A percentile compares a stretch with the other conserved stretches of the same genome.
These are phyloP conservation scores for Zoanthus sociatus DNA, from an alignment of 92 coral and sea anemone species.

Conservation along the genomic window DNA sequence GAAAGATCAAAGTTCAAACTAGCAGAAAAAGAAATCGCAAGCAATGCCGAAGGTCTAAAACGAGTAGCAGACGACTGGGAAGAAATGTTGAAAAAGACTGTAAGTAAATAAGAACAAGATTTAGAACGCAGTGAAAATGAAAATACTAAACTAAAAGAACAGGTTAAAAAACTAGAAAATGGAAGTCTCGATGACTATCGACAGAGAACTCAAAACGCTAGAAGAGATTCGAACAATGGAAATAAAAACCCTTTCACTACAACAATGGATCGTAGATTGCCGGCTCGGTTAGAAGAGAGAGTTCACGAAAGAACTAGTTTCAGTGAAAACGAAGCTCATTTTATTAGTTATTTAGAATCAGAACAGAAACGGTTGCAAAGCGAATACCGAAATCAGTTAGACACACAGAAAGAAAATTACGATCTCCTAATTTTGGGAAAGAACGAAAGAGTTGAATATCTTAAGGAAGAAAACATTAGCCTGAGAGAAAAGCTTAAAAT, in stretches of 20 bases:
- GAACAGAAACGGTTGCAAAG: slow-evolving; percentile 44
- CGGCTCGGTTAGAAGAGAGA: neutral
- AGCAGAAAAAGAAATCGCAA: slow-evolving; percentile 60
- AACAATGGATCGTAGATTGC: neutral
- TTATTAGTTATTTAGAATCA: slow-evolving; percentile 8
- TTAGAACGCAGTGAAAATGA: slow-evolving; percentile 66
- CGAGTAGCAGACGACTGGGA: slow-evolving; percentile 81
- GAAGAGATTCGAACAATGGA: neutral
- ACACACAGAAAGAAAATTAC: slow-evolving; percentile 30
- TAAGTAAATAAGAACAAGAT: slow-evolving; percentile 69
- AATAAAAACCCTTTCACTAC: neutral
- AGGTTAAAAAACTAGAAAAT: neutral
- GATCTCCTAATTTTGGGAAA: slow-evolving; percentile 47
- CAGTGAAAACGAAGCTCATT: neutral
- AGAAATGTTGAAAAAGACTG: slow-evolving; percentile 66
- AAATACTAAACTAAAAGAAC: slow-evolving; percentile 15
- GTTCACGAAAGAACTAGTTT: no score
- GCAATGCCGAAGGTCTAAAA: slow-evolving; percentile 60
- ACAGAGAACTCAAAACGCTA: neutral
- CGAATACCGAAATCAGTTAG: slow-evolving; percentile 50
- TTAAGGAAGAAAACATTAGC: slow-evolving; percentile 52
- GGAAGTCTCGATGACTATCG: neutral
- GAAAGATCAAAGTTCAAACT: slow-evolving; percentile 52
- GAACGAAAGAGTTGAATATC: slow-evolving; percentile 61
- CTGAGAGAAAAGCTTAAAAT: slow-evolving; percentile 58